Evolutionary conservation across 2,797 vertebrate genomes (phyloP).

Genomic region (Urophycis tenuis): DNA sequence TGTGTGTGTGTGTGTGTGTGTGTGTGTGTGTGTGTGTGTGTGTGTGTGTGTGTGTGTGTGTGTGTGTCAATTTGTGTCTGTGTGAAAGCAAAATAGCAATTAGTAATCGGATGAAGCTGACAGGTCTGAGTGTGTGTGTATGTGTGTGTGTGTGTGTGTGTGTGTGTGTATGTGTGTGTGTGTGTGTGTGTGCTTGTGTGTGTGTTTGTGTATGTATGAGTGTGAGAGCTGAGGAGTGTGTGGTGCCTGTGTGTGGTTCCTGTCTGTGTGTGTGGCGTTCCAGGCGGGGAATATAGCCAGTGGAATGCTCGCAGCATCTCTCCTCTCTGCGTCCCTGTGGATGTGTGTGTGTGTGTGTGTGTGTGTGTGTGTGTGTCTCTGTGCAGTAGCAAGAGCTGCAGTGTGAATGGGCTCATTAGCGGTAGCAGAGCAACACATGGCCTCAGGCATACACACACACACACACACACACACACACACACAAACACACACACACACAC

Average conservation of each 20-base stretch:
- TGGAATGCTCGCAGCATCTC: slow-evolving; percentile 64
- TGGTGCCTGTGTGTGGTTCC: slow-evolving; percentile 5
- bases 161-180: no score
- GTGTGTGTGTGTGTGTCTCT: slow-evolving; percentile 31
- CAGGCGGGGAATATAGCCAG: slow-evolving; percentile 54
- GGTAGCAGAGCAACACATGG: slow-evolving; percentile 66
- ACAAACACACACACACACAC: slow-evolving; percentile 14
- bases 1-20: slow-evolving; percentile 20
- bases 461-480: slow-evolving; percentile 10
- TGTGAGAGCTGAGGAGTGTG: slow-evolving; percentile 24
- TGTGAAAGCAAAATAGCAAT: slow-evolving; percentile 39
- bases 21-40: slow-evolving; percentile 14
- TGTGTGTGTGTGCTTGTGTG: no score
- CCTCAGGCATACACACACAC: slow-evolving; percentile 56
- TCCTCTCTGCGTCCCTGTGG: slow-evolving; percentile 54
- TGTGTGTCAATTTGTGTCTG: slow-evolving; percentile 20
- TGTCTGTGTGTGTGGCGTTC: slow-evolving; percentile 40
- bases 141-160: slow-evolving; percentile 10
- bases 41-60: slow-evolving; percentile 18
- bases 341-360: slow-evolving; percentile 20
- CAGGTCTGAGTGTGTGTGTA: slow-evolving; percentile 24
- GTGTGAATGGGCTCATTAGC: slow-evolving; percentile 66
- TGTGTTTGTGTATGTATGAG: slow-evolving; percentile 17
- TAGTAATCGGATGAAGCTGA: slow-evolving; percentile 46
- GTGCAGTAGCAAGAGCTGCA: slow-evolving; percentile 52